Conservation (phyloP, 2,113 vertebrate genomes). For the Gorsachius goisagi region DNA sequence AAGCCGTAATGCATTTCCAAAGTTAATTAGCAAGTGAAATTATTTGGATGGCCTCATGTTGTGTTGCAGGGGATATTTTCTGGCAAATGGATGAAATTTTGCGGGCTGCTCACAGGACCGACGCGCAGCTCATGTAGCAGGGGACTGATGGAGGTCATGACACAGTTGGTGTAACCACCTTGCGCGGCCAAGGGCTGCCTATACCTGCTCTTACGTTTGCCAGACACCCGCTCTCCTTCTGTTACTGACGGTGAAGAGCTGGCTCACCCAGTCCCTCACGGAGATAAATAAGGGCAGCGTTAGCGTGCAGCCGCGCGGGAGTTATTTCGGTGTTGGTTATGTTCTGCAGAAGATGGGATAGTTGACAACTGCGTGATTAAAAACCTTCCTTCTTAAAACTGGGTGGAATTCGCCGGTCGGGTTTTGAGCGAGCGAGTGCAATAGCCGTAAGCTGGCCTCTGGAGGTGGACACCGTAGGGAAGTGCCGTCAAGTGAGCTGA, state of each 20-base stretch:
- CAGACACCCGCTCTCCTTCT: neutral
- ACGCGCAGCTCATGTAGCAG: neutral
- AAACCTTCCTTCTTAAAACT: neutral
- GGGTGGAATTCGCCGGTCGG: neutral
- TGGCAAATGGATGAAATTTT: neutral
- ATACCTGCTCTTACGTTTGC: neutral
- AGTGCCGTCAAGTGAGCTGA: too few relatives aligned
- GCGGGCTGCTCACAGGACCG: neutral
- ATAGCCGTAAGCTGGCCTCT: neutral
- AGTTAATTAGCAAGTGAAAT: constrained; percentile 33
- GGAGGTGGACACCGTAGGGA: neutral
- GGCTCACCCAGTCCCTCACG: neutral
- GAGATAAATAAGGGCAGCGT: neutral
- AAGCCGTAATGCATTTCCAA: neutral
- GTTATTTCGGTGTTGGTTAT: neutral
- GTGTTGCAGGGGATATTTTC: neutral
- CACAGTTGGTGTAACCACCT: neutral
- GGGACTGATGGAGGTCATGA: neutral
- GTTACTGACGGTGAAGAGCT: neutral
- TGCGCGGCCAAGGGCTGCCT: neutral
- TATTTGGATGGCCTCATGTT: neutral
- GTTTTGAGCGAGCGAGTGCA: neutral
- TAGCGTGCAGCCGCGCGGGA: neutral
- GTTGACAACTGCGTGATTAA: neutral
- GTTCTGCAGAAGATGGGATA: neutral